A percentile compares a stretch with the other conserved stretches of the same genome.
phyloP scores from a whole-genome alignment of 2,113 vertebrate genomes.

The Mellivora capensis region DNA sequence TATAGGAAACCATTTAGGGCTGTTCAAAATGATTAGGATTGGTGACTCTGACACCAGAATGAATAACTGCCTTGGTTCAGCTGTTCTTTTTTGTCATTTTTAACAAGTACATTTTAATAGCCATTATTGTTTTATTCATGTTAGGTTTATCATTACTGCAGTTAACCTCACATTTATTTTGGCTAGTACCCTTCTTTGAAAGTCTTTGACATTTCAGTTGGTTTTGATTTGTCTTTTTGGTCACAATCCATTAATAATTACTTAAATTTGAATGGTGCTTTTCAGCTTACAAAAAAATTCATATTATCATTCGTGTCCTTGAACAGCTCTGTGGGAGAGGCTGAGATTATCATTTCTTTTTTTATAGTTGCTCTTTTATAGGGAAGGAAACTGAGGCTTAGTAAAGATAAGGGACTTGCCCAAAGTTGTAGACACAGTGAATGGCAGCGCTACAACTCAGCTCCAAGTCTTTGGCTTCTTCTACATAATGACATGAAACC shows the following conservation, averaged over 20 bases:
- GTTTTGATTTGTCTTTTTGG: constrained; percentile 57
- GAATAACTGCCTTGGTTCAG: constrained; percentile 19
- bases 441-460: neutral
- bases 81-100: constrained; percentile 1
- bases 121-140: constrained; percentile 29
- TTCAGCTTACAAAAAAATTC: constrained; percentile 39
- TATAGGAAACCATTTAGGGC: neutral
- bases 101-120: constrained; percentile 43
- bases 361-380: constrained; percentile 12
- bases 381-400: neutral
- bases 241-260: constrained; percentile 50
- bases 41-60: neutral
- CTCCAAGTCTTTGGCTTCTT: neutral
- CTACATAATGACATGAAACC: neutral
- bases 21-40: neutral
- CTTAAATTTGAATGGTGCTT: constrained; percentile 32
- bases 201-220: constrained; percentile 51
- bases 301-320: neutral
- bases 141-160: constrained; percentile 51
- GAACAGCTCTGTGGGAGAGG: neutral
- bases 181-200: constrained; percentile 41
- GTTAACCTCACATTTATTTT: constrained; percentile 64
- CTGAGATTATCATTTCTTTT: constrained; percentile 14
- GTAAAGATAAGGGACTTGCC: neutral
- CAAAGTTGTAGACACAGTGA: neutral